Evolutionary conservation across 2,888 invertebrate genomes (phyloP), one percentile per base, ranked within the genome.

Genomic region (Chrysina gloriosa): DNA sequence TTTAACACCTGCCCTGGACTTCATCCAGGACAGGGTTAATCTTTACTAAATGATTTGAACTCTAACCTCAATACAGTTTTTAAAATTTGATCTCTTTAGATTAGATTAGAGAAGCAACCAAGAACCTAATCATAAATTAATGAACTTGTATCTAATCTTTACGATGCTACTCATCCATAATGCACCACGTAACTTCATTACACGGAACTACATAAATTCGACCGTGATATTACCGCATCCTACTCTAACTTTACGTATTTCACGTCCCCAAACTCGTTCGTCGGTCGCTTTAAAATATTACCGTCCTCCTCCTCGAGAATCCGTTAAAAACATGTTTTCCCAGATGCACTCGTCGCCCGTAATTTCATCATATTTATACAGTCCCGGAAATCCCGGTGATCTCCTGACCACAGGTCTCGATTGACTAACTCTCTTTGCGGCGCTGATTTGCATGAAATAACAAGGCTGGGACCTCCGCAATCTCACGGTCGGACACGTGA

Each of bases 391-490:
- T 61, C 42, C 58, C 29, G 42, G 27, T 45, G 42, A 61, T 61
- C 58, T 61, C 27, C 72, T 75, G 76, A 77, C 75, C 76, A 71
- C 71, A 73, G 74, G 72, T 72, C 75, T 73, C 72, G 72, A 76
- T 77, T 75, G 75, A 61, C 56, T 56, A 36, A 36, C 58, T 61
- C 58, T 61, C 42, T 74, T 72, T 73, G 70, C 58, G 58, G 42
- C 58, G 42, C 76, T 77, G 78, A 80, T 80, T 80, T 80, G 79
- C 79, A 80, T 80, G 76, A 74, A 75, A 76, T 79, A 78, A 78
- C 79, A 78, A 78, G 77, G 68, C 74, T 67, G 67, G 75, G 73
- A 72, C 58, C 58, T 42, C 74, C 73, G 73, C 76, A 76, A 76
- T 75, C 76, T 73, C 75, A 72, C 70, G 73, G 72, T 70, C 69